Base-by-base conservation (phyloP, 2,888 invertebrate species). In the Silvanus unidentatus region DNA sequence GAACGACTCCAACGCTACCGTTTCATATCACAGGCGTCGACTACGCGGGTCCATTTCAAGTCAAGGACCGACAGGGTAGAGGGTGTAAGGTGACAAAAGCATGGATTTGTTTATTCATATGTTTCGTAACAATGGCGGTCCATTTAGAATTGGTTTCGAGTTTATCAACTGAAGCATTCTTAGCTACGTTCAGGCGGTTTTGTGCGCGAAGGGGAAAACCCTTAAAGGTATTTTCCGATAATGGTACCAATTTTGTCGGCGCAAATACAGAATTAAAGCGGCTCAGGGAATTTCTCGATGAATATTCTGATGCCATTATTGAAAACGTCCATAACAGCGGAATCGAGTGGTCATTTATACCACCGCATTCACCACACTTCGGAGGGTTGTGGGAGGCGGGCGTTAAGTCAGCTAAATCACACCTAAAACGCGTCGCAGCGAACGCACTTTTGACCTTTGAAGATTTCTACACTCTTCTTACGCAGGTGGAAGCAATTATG, bases 381-480 rank as follows among this genome's bases (percentile, higher is more conserved):
- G 60, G 61, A 1, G 52, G 5, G 8, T 4, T 37, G 4, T 37
- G 37, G 37, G 37, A 37, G n/a, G 37, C 39, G 12, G 39, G 39
- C 5, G 54, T 64, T 0, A 59, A 58, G 30, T 53, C 53, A 0
- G 45, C 54, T 1, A 65, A 66, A 39, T 42, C 42, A 37, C 61
- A 59, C 40, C 16, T 64, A 9, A 43, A 45, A 9, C 45, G 57
- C 16, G 42, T 58, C 1, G 42, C 59, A 3, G 56, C 58, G 0
- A 43, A 49, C 11, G 4, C 40, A 2, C 37, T 35, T 3, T 36
- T 63, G 4, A 63, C 50, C 1, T 58, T 45, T 35, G 59, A 64
- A 44, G 58, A 64, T 32, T 51, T 59, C 16, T n/a, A 44, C 3
- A 63, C 60, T 1, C n/a, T 60, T 5, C 16, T 56, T 1, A 39